Evolutionary conservation across 2,113 vertebrate genomes (phyloP).

Genomic region (Lasiurus borealis): DNA sequence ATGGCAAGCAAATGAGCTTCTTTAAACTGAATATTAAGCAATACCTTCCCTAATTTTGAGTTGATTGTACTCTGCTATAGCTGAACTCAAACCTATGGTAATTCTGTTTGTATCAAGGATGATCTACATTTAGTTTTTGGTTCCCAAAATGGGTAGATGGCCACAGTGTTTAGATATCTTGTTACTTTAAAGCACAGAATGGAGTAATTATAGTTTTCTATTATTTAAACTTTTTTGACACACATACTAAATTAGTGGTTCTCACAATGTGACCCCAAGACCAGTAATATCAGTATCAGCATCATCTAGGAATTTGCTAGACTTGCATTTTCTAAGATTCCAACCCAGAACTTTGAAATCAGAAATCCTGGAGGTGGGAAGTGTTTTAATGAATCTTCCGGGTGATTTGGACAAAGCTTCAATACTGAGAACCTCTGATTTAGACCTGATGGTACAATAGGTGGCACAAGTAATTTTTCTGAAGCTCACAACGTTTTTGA

Average conservation of each 20-base stretch:
- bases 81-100: neutral
- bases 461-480: neutral
- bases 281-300: neutral
- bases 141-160: neutral
- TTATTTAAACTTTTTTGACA: neutral
- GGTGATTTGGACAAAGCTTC: neutral
- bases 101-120: neutral
- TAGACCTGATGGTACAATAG: neutral
- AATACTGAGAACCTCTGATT: neutral
- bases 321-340: neutral
- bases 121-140: neutral
- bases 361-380: neutral
- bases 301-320: neutral
- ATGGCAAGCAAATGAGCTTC: neutral
- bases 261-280: neutral
- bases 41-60: conserved; percentile 3
- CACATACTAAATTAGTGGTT: neutral
- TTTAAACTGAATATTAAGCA: neutral
- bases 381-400: neutral
- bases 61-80: neutral
- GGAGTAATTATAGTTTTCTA: neutral
- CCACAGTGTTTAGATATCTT: neutral
- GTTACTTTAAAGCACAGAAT: neutral
- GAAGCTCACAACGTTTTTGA: neutral
- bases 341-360: neutral